Evolutionary conservation across 2,113 vertebrate species (phyloP), one percentile per base, ranked within the genome.

Genomic region (Oceanites oceanicus): DNA sequence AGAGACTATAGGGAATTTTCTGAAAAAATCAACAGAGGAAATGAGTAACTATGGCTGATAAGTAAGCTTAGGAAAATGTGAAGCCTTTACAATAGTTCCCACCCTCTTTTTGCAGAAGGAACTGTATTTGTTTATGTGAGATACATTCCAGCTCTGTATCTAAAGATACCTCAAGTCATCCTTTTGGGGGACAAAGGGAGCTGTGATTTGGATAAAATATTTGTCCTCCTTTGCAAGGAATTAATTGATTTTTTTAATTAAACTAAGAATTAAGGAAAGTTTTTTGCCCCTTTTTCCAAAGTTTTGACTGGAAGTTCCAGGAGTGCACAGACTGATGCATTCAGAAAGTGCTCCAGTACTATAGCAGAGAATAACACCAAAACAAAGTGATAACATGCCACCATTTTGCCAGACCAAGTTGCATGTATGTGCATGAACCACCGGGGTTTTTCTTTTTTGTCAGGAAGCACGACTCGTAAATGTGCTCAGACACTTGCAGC

Each of bases 171-270:
- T 74, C 9, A 66, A 74, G 36, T 44, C 4, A 30, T 17, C 12
- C 61, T 70, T 45, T 13, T 3, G 2, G 15, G 8, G 2, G 2
- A 45, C 0, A 6, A 76, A 58, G 6, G 14, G 34, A 84, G 7
- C 9, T 52, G 17, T 65, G 26, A 65, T 52, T 66, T 59, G 6
- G n/a, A 25, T 53, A 67, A 90, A 94, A 63, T 40, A 59, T 49
- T 82, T 86, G 5, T 59, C 27, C 2, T 67, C 10, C 11, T 79
- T 59, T 72, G 10, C n/a, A 75, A 67, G 27, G 7, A 32, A 74
- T 49, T 25, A 58, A 63, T 27, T 74, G 6, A 55, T 78, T 66
- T 49, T 67, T 21, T 85, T 25, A 15, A 67, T 63, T 52, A 61
- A 55, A 14, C 13, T 50, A 56, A 52, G 36, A 67, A 86, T 32